phyloP scores from a whole-genome alignment of 2,797 vertebrate species.

The Poeciliopsis gracilis region DNA sequence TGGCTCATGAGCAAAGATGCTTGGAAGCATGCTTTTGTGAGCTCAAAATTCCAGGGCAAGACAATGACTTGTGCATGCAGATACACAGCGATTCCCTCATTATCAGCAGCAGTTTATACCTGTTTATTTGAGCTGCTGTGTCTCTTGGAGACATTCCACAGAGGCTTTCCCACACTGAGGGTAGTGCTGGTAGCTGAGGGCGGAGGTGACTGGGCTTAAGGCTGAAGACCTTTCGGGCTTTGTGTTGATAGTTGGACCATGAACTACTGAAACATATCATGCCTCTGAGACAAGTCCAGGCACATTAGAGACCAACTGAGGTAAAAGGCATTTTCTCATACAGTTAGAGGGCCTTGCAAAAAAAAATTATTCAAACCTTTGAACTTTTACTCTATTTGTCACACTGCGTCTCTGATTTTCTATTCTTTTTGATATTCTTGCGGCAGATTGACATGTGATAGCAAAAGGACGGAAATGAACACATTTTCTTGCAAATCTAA shows the following conservation, averaged over 20 bases:
- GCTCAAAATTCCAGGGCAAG: constrained; percentile 17
- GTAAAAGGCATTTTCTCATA: constrained; percentile 36
- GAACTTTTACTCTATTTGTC: neutral
- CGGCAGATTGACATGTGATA: neutral
- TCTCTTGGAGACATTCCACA: constrained; percentile 71
- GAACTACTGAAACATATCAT: constrained; percentile 51
- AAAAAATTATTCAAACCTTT: neutral
- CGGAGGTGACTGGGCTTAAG: constrained; percentile 36
- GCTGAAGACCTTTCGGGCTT: constrained; percentile 45
- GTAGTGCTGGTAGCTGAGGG: constrained; percentile 38
- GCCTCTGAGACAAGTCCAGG: constrained; percentile 65
- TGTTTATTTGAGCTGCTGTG: constrained; percentile 64
- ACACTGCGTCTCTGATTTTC: neutral
- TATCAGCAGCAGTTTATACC: constrained; percentile 64
- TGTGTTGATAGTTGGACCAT: constrained; percentile 41
- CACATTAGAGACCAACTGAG: constrained; percentile 46
- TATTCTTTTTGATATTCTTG: neutral
- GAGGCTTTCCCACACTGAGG: constrained; percentile 68
- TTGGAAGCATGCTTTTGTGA: constrained; percentile 41
- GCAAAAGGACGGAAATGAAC: neutral
- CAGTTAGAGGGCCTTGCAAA: constrained; percentile 9
- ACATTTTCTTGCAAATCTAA: neutral
- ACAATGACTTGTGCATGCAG: constrained; percentile 26
- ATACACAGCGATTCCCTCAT: constrained; percentile 36
- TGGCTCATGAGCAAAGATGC: constrained; percentile 51